A percentile compares a stretch with the other conserved stretches of the same genome.
Conservation (phyloP, 92 coral and sea anemone genomes). For the Bergia sp. region DNA sequence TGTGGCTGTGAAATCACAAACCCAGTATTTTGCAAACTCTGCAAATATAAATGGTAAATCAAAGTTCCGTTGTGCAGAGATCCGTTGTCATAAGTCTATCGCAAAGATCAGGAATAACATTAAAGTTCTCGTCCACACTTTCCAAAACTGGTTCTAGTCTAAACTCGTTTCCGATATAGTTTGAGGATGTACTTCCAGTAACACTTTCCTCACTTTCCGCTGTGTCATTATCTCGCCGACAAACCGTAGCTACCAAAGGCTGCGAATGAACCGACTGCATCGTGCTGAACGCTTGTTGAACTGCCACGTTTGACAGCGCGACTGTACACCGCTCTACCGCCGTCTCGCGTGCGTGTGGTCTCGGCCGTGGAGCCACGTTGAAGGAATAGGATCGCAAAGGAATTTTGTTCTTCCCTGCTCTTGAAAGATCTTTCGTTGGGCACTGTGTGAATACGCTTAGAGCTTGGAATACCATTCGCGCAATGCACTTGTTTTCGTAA, state of each 20-base stretch:
- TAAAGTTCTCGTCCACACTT: slow-evolving; percentile 39
- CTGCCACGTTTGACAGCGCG: slow-evolving; percentile 69
- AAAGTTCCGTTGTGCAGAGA: slow-evolving; percentile 91
- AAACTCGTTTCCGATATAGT: neutral
- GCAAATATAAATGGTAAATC: neutral
- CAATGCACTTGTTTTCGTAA: slow-evolving; percentile 86
- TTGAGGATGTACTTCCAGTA: slow-evolving; percentile 5
- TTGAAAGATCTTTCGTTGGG: slow-evolving; percentile 42
- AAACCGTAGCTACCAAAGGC: slow-evolving; percentile 56
- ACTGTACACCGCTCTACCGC: slow-evolving; percentile 74
- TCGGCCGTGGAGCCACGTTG: slow-evolving; percentile 75
- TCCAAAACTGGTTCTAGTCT: neutral
- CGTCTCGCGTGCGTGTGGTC: slow-evolving; percentile 55
- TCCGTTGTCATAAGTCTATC: slow-evolving; percentile 77
- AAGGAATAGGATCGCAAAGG: slow-evolving; percentile 71
- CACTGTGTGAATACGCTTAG: slow-evolving; percentile 78
- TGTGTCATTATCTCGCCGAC: slow-evolving; percentile 46
- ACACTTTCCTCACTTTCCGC: slow-evolving; percentile 16
- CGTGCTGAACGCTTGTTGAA: slow-evolving; percentile 71
- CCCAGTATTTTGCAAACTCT: neutral
- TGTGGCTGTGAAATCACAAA: neutral
- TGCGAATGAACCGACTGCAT: slow-evolving; percentile 48
- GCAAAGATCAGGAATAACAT: slow-evolving; percentile 49
- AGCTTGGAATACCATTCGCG: slow-evolving; percentile 83
- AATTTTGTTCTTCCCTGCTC: slow-evolving; percentile 38